Evolutionary conservation across 2,888 invertebrate species (phyloP), one percentile per base, ranked within the genome.

Genomic region (Cistogaster globosa): DNA sequence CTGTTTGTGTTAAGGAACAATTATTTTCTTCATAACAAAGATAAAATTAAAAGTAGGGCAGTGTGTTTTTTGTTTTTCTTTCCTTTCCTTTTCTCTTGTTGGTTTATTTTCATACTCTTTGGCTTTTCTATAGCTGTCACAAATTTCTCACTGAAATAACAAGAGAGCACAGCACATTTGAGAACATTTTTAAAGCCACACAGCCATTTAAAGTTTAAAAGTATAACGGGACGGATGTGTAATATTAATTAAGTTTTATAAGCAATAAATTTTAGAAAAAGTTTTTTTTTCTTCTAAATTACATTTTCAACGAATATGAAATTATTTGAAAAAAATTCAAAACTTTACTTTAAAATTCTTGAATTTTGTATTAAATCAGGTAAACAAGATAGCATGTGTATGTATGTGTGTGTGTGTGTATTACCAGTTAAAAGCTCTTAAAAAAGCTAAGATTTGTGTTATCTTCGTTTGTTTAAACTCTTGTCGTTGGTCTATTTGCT

Each of bases 31-130:
- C 65, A 78, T 82, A 82, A 65, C 67, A 80, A 82, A 74, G 76
- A 57, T 75, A 78, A 77, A 81, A 74, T 69, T n/a, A 89, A 91
- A 91, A 91, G 88, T 91, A 92, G 91, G 91, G 90, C 92, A 91
- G 90, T 91, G 90, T 91, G 92, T 90, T 92, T 87, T 87, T 88
- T 91, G 92, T 90, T 92, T 87, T 87, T 88, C 77, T 86, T 80
- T 86, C 85, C 38, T 84, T 86, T 71, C 65, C 84, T 86, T 71
- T 68, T 32, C 32, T 32, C 32, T 32, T 6, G 2, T 8, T 7
- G 6, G 63, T 75, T 55, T 68, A 16, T 77, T 72, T 63, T 65
- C 55, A 32, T 53, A 32, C 67, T 74, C 75, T 75, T 22, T 65
- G 42, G 3, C 32, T 32, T 72, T 62, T 63, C 38, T 42, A 16